Conservation (phyloP, 1,140 invertebrate species). For the Vanessa tameamea region DNA sequence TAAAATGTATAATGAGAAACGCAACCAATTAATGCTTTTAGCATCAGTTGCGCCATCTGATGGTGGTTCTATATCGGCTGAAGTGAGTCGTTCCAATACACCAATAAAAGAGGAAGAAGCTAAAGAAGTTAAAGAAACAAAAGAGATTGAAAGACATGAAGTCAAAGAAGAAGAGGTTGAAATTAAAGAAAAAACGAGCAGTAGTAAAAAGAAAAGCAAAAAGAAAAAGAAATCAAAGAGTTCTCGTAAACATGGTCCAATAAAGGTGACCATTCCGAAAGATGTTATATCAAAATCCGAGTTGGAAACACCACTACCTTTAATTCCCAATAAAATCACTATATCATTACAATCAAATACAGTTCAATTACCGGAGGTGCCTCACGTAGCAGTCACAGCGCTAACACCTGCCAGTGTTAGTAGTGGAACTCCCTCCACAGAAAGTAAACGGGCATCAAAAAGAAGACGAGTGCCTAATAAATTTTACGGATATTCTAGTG, state of each 20-base stretch:
- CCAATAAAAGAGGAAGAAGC: slow-evolving; percentile 69
- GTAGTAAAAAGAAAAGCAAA: slow-evolving; percentile 76
- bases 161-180: slow-evolving; percentile 54
- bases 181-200: slow-evolving; percentile 73
- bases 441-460: slow-evolving; percentile 87
- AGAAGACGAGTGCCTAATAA: slow-evolving; percentile 89
- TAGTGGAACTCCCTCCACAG: slow-evolving; percentile 64
- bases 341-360: slow-evolving; percentile 79
- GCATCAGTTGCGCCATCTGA: slow-evolving; percentile 82
- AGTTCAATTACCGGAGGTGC: slow-evolving; percentile 69
- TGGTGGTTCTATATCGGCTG: slow-evolving; percentile 82
- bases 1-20: slow-evolving; percentile 86
- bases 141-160: slow-evolving; percentile 46
- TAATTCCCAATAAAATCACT: slow-evolving; percentile 77
- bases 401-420: slow-evolving; percentile 36
- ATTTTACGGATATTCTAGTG: slow-evolving; percentile 92
- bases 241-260: slow-evolving; percentile 78
- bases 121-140: slow-evolving; percentile 52
- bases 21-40: slow-evolving; percentile 84
- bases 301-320: slow-evolving; percentile 49
- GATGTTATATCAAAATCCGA: slow-evolving; percentile 70
- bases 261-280: slow-evolving; percentile 79
- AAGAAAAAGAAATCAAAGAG: slow-evolving; percentile 82
- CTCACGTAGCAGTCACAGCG: slow-evolving; percentile 46
- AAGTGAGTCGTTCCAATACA: slow-evolving; percentile 82